phyloP scores from a whole-genome alignment of 2,113 vertebrate genomes.

The Calypte anna region DNA sequence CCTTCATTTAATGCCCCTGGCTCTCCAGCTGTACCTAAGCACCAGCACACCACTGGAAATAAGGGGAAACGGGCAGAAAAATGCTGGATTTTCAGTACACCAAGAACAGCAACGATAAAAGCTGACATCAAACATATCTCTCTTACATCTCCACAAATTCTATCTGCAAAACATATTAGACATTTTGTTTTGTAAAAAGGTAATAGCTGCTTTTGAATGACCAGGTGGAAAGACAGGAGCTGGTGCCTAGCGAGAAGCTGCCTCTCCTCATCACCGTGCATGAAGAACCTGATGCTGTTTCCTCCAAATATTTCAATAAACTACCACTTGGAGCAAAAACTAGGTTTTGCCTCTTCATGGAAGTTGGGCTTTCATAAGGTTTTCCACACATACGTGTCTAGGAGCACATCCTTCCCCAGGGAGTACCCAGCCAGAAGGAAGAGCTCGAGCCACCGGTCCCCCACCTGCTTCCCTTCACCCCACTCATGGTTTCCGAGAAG shows the following conservation, averaged over 20 bases:
- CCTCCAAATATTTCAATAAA: neutral
- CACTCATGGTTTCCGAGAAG: conserved; percentile 35
- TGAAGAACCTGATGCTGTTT: fast-evolving
- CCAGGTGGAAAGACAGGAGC: fast-evolving
- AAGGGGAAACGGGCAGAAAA: neutral
- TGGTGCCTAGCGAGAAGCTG: neutral
- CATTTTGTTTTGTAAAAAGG: neutral
- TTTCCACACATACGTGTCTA: neutral
- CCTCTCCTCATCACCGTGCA: fast-evolving
- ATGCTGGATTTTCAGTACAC: neutral
- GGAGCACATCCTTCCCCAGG: neutral
- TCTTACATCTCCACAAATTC: neutral
- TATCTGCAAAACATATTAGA: neutral
- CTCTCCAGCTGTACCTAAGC: neutral
- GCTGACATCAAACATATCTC: neutral
- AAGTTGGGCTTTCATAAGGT: neutral
- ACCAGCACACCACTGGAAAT: neutral
- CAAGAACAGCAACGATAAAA: neutral
- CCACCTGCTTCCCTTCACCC: neutral
- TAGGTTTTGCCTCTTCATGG: neutral
- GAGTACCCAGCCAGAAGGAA: neutral
- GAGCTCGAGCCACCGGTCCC: neutral
- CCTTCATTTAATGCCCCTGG: neutral
- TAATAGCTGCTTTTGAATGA: neutral
- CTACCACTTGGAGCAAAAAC: neutral